A percentile compares a stretch with the other conserved stretches of the same genome.
Conservation (phyloP, 2,113 vertebrate genomes). For the Corythoichthys intestinalis region DNA sequence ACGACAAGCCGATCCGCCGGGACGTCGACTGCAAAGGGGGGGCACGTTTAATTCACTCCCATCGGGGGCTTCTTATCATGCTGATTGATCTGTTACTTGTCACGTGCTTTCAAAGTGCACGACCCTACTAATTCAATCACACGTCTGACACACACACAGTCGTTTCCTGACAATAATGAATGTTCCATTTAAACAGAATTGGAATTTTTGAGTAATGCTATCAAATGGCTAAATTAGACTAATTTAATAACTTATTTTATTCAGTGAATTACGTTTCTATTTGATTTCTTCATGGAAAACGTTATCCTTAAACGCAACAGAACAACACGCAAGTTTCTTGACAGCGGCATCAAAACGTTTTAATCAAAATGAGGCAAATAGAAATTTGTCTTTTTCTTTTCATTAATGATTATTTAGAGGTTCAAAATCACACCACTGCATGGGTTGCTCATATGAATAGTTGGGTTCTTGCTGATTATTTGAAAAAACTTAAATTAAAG, state of each 20-base stretch:
- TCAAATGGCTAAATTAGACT: background rate
- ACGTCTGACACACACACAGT: background rate
- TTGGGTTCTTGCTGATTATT: too few relatives aligned
- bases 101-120: background rate
- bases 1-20: constrained; percentile 89
- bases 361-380: too few relatives aligned
- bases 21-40: constrained; percentile 82
- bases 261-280: background rate
- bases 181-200: background rate
- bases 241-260: background rate
- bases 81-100: constrained; percentile 2
- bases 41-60: background rate
- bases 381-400: too few relatives aligned
- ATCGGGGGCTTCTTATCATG: background rate
- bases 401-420: too few relatives aligned
- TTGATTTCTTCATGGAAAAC: background rate
- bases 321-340: too few relatives aligned
- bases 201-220: background rate
- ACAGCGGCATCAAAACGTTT: too few relatives aligned
- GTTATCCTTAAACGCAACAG: too few relatives aligned
- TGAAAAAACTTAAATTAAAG: too few relatives aligned
- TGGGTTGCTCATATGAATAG: too few relatives aligned
- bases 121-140: constrained; percentile 1
- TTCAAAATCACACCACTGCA: too few relatives aligned
- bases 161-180: background rate